Evolutionary conservation across 2,888 invertebrate species (phyloP).

Genomic region (Pachydiplax longipennis): DNA sequence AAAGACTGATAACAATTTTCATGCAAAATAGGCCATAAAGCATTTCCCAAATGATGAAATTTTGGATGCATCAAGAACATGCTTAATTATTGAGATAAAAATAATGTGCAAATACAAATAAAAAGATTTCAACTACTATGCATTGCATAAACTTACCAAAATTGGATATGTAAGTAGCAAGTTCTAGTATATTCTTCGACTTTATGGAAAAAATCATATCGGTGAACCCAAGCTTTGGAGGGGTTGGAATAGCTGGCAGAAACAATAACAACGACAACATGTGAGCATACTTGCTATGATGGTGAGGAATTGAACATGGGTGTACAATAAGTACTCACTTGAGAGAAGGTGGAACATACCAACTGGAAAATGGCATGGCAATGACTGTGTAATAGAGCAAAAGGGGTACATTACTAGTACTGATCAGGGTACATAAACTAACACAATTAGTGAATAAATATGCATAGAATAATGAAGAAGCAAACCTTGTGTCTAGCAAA

Average conservation of each 20-base stretch:
- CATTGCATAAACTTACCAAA: conserved; percentile 48
- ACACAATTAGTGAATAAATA: neutral
- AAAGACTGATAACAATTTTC: neutral
- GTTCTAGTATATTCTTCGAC: conserved; percentile 59
- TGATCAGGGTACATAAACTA: neutral
- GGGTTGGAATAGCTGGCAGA: conserved; percentile 46
- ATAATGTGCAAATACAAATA: conserved; percentile 16
- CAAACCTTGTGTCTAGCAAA: neutral
- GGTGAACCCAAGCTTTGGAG: conserved; percentile 48
- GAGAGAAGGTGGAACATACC: neutral
- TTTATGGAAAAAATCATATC: conserved; percentile 53
- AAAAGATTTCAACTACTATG: conserved; percentile 46
- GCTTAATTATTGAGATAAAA: neutral
- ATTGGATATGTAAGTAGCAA: conserved; percentile 57
- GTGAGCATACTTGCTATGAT: neutral
- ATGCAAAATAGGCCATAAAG: neutral
- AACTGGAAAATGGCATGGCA: neutral
- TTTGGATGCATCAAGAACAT: neutral
- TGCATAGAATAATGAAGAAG: neutral
- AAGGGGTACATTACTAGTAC: neutral
- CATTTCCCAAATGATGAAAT: neutral
- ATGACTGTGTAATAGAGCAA: neutral
- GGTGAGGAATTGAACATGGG: neutral
- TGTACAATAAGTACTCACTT: neutral
- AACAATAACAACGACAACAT: conserved; percentile 40